Evolutionary conservation across 1,140 invertebrate species (phyloP).

Genomic region (Odontomachus brunneus): DNA sequence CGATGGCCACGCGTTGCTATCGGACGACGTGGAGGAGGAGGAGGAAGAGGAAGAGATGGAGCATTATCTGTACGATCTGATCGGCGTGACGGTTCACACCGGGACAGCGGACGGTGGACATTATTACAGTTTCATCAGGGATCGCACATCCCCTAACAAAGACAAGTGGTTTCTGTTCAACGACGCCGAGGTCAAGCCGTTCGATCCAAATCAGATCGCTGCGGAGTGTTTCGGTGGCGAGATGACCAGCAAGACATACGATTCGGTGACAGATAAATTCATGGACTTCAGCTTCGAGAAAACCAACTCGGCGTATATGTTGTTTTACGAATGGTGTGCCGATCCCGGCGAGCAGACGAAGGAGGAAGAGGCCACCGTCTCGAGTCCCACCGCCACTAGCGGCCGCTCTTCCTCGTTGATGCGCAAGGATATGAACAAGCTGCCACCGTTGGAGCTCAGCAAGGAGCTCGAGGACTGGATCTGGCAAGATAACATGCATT

Average conservation of each 20-base stretch:
- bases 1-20: conserved; percentile 79
- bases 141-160: conserved; percentile 89
- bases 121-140: conserved; percentile 98
- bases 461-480: conserved; percentile 96
- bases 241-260: conserved; percentile 98
- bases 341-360: conserved; percentile 78
- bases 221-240: conserved; percentile 98
- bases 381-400: conserved; percentile 72
- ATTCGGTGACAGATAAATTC: conserved; percentile 97
- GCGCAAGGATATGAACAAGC: conserved; percentile 75
- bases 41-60: conserved; percentile 84
- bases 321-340: conserved; percentile 95
- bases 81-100: conserved; percentile 98
- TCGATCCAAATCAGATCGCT: conserved; percentile 97
- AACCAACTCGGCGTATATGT: conserved; percentile 98
- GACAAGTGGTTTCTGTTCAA: conserved; percentile 98
- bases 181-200: conserved; percentile 98
- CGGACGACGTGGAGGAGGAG: conserved; percentile 75
- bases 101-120: conserved; percentile 98
- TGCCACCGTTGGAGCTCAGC: conserved; percentile 87
- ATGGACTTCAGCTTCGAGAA: conserved; percentile 99
- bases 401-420: conserved; percentile 66
- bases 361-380: conserved; percentile 84
- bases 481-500: conserved; percentile 98
- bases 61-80: conserved; percentile 94